Conservation (phyloP, 2,888 invertebrate species). For the Eupithecia dodoneata region DNA sequence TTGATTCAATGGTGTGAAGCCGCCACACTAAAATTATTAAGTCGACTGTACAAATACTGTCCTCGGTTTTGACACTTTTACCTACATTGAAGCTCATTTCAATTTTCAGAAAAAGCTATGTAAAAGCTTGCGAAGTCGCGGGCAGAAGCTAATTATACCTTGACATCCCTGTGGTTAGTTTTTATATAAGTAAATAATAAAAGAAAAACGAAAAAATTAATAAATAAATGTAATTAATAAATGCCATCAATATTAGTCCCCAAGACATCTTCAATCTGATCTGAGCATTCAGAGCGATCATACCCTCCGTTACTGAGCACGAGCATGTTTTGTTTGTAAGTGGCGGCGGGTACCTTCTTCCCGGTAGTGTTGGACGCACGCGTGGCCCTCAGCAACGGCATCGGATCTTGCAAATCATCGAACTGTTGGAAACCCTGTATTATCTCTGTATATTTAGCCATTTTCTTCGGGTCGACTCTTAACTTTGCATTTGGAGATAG, state of each 20-base stretch:
- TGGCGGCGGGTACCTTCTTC: conserved; percentile 54
- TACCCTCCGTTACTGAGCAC: background rate
- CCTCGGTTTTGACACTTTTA: too few relatives aligned
- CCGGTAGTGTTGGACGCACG: conserved; percentile 71
- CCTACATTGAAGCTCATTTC: too few relatives aligned
- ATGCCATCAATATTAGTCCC: background rate
- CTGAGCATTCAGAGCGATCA: background rate
- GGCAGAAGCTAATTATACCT: background rate
- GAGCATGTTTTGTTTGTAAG: conserved; percentile 9
- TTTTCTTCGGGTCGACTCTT: conserved; percentile 56
- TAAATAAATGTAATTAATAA: background rate
- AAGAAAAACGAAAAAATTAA: background rate
- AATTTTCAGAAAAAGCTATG: background rate
- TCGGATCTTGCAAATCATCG: conserved; percentile 61
- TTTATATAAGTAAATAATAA: background rate
- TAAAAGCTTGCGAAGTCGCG: background rate
- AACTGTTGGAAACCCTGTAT: conserved; percentile 66
- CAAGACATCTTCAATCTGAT: background rate
- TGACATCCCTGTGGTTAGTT: background rate
- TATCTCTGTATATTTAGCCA: conserved; percentile 69
- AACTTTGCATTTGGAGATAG: conserved; percentile 35
- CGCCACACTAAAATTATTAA: too few relatives aligned
- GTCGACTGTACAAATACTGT: too few relatives aligned
- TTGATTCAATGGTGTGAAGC: too few relatives aligned
- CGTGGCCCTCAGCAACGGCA: conserved; percentile 61